Percentiles rank a stretch among this genome's conserved stretches.
phyloP scores from a whole-genome alignment of 2,113 vertebrate species.

The Cardinalis cardinalis region DNA sequence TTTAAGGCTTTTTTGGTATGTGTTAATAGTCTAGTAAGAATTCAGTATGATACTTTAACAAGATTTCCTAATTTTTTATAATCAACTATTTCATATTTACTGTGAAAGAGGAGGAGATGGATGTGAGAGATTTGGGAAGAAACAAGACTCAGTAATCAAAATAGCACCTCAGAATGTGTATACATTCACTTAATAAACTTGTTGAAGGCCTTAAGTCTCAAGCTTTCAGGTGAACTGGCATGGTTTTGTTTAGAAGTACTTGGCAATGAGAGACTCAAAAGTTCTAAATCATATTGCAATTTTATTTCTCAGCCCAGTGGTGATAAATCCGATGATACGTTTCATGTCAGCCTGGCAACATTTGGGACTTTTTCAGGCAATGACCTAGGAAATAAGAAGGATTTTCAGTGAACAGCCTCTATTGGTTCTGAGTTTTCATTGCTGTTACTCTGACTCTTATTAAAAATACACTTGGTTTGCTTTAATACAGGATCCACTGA shows the following conservation, averaged over 20 bases:
- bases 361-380: not conserved
- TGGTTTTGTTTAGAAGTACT: not conserved
- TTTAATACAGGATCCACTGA: not conserved
- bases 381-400: not conserved
- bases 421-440: not conserved
- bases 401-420: not conserved
- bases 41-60: not conserved
- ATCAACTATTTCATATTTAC: not conserved
- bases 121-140: not conserved
- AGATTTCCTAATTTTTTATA: not conserved
- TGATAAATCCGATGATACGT: not conserved
- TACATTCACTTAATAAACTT: not conserved
- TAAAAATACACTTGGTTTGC: not conserved
- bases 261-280: not conserved
- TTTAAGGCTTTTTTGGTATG: not conserved
- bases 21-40: not conserved
- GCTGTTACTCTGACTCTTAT: not conserved
- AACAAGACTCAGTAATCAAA: not conserved
- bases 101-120: not conserved
- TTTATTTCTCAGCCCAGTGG: not conserved
- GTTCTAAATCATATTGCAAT: not conserved
- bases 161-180: not conserved
- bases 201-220: not conserved
- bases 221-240: not conserved
- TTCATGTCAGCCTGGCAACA: not conserved